Conservation (phyloP, 1,140 invertebrate species). For the Aphaenogaster rudis region DNA sequence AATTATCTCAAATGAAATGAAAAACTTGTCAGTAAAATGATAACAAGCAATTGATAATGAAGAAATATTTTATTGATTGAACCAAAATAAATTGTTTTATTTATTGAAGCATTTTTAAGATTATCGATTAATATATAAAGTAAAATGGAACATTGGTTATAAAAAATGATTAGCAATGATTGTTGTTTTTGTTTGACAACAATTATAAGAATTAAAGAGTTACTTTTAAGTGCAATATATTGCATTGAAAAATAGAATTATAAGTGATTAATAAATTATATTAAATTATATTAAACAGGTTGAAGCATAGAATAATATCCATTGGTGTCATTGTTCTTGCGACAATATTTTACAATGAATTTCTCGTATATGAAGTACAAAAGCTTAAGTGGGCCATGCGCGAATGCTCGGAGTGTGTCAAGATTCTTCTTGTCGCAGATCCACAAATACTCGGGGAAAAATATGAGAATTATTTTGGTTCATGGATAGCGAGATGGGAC, state of each 20-base stretch:
- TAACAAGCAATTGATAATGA: background rate
- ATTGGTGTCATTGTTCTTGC: constrained; percentile 76
- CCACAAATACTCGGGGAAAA: constrained; percentile 95
- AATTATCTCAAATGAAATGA: background rate
- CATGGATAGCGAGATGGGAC: constrained; percentile 91
- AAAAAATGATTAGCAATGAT: background rate
- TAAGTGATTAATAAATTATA: constrained; percentile 2
- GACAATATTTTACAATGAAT: constrained; percentile 88
- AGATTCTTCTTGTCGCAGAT: constrained; percentile 95
- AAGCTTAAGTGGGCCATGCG: constrained; percentile 88
- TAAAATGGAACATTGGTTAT: background rate
- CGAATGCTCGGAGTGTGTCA: constrained; percentile 89
- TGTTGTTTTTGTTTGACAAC: background rate
- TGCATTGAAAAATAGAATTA: constrained; percentile 8
- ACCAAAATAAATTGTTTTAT: background rate
- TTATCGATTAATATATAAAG: background rate
- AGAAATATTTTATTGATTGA: background rate
- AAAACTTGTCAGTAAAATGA: background rate
- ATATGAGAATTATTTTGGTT: constrained; percentile 89
- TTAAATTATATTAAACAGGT: constrained; percentile 73
- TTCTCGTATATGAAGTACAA: constrained; percentile 87
- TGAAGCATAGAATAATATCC: constrained; percentile 80
- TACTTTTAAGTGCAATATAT: constrained; percentile 23
- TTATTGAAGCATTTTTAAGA: background rate
- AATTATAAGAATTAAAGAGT: background rate